phyloP scores from a whole-genome alignment of 2,797 vertebrate species.

The Vultur gryphus region DNA sequence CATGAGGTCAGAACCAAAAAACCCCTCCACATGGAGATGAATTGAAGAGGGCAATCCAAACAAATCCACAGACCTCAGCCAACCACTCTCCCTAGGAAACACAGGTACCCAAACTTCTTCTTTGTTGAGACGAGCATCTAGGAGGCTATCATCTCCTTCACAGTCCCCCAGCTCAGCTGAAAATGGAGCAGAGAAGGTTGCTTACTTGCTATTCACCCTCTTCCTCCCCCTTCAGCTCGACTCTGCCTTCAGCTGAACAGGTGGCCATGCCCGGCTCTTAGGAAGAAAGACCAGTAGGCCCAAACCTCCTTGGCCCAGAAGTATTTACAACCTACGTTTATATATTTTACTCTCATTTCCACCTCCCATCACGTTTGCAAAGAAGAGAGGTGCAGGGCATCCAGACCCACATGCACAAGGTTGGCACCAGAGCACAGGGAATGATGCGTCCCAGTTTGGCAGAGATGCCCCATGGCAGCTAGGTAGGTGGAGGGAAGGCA shows the following conservation, averaged over 20 bases:
- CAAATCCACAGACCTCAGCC: not conserved
- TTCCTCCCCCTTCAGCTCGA: not conserved
- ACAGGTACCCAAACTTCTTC: not conserved
- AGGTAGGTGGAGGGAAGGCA: not conserved
- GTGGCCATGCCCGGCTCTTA: not conserved
- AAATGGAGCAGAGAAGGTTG: not conserved
- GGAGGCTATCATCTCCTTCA: not conserved
- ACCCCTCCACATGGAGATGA: accelerated
- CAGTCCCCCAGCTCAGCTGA: not conserved
- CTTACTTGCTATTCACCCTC: not conserved
- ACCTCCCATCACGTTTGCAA: not conserved
- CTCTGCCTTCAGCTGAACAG: not conserved
- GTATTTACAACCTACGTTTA: not conserved
- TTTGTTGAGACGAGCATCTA: not conserved
- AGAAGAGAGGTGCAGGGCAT: not conserved
- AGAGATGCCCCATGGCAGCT: not conserved
- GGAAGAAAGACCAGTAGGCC: not conserved
- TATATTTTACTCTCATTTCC: not conserved
- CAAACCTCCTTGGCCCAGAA: not conserved
- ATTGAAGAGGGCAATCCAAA: not conserved
- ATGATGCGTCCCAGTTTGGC: not conserved
- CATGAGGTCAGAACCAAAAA: not conserved
- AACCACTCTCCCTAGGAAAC: not conserved
- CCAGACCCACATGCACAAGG: not conserved
- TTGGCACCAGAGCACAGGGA: not conserved